A percentile compares a stretch with the other conserved stretches of the same genome.
Conservation (phyloP, 2,113 vertebrate species). For the Ahaetulla prasina region DNA sequence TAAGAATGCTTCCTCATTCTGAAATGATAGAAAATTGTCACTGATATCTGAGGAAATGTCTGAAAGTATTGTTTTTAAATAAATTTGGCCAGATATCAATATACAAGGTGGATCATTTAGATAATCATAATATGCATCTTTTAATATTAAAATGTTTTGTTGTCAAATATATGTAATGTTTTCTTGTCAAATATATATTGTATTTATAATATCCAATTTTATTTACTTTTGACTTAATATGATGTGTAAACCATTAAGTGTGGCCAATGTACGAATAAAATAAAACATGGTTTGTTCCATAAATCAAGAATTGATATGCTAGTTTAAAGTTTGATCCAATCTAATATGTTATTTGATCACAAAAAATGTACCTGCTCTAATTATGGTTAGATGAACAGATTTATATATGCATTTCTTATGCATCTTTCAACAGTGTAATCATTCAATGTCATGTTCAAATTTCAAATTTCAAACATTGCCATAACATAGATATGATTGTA, state of each 20-base stretch:
- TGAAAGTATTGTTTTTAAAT: conserved; percentile 16
- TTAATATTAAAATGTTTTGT: background rate
- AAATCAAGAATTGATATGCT: background rate
- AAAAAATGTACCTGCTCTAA: background rate
- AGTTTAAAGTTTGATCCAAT: background rate
- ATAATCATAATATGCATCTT: background rate
- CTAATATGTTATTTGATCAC: background rate
- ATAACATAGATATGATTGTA: background rate
- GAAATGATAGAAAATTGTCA: background rate
- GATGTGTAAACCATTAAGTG: background rate
- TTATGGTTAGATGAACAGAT: background rate
- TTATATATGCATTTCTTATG: background rate
- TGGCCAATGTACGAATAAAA: background rate
- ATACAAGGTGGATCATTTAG: background rate
- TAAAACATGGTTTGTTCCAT: background rate
- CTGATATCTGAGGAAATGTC: background rate
- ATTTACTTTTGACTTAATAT: background rate
- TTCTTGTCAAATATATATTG: background rate
- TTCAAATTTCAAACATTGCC: background rate
- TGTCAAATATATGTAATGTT: background rate
- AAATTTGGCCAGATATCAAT: background rate
- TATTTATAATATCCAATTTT: background rate
- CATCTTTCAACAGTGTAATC: background rate
- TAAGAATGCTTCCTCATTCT: background rate
- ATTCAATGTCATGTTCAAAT: background rate